Conservation (phyloP, 2,113 vertebrate species). For the Anarhynchus alexandrinus region DNA sequence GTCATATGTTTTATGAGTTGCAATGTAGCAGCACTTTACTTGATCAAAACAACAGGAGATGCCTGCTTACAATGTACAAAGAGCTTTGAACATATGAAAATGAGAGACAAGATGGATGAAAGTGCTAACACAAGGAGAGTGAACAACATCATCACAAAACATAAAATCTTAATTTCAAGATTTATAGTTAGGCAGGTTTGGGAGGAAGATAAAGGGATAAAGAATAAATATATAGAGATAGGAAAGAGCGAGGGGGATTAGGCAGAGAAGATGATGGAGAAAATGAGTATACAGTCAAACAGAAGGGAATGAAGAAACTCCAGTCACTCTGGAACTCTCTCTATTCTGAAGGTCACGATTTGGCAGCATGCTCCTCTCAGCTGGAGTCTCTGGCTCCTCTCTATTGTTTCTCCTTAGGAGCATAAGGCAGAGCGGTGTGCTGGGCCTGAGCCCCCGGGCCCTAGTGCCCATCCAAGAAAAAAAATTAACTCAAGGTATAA, state of each 20-base stretch:
- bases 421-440: neutral
- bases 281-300: neutral
- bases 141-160: neutral
- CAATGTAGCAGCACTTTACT: neutral
- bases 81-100: neutral
- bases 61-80: neutral
- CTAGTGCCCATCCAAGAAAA: neutral
- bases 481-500: neutral
- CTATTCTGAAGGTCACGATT: neutral
- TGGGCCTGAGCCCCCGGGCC: neutral
- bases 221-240: neutral
- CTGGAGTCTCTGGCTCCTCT: neutral
- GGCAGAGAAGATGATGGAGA: neutral
- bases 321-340: neutral
- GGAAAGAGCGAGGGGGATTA: neutral
- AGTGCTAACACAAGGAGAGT: neutral
- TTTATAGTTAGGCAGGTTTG: neutral
- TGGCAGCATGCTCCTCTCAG: neutral
- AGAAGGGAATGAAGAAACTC: neutral
- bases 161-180: neutral
- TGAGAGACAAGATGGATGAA: neutral
- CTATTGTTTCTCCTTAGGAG: neutral
- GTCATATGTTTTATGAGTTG: neutral
- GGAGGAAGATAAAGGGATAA: neutral
- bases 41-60: neutral